Conservation (phyloP, 2,888 invertebrate genomes). For the Seira ritae region DNA sequence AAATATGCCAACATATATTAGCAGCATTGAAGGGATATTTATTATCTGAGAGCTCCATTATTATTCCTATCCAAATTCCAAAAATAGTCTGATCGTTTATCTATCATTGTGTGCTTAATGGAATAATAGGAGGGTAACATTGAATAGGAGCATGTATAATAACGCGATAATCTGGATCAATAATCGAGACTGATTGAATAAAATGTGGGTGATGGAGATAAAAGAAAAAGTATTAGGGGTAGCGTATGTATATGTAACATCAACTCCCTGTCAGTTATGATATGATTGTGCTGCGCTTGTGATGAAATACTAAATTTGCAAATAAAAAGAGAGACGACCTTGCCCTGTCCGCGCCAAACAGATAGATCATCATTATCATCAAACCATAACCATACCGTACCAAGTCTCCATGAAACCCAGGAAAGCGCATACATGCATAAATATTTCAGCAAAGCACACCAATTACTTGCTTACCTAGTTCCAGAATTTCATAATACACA, state of each 20-base stretch:
- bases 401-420: no score
- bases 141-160: constrained; percentile 13
- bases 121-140: no score
- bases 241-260: no score
- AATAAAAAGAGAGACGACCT: constrained; percentile 52
- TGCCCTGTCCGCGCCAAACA: constrained; percentile 45
- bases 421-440: no score
- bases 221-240: background rate
- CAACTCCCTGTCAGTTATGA: no score
- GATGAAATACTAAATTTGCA: constrained; percentile 55
- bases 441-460: no score
- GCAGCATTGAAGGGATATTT: background rate
- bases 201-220: constrained; percentile 45
- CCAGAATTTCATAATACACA: no score
- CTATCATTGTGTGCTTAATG: no score
- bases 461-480: no score
- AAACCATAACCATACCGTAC: background rate
- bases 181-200: constrained; percentile 56
- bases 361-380: constrained; percentile 41
- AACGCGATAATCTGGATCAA: constrained; percentile 51
- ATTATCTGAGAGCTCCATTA: no score
- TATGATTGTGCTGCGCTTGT: constrained; percentile 23
- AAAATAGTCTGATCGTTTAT: background rate
- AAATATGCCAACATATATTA: background rate
- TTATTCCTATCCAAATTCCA: background rate